These are phyloP conservation scores for Drosophila dunni DNA, from an alignment of 1,140 invertebrate genomes.

Conservation along the genomic window DNA sequence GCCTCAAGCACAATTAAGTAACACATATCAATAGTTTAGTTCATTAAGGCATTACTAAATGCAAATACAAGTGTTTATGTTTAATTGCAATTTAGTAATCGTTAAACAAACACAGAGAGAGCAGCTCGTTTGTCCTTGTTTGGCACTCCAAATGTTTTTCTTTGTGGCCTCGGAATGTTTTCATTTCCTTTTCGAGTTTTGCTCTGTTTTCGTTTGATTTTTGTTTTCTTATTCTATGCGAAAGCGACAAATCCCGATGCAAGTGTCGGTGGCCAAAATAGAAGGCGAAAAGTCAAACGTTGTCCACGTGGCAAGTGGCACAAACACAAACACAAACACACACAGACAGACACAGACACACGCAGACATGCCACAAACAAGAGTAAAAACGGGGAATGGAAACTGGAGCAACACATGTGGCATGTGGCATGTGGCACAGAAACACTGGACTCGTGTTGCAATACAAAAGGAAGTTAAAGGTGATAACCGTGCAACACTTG, in stretches of 20 bases:
- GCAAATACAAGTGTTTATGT: too few species aligned
- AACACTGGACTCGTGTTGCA: slow-evolving; percentile 27
- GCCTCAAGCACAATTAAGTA: too few species aligned
- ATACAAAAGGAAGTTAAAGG: slow-evolving; percentile 45
- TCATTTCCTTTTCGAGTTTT: too few species aligned
- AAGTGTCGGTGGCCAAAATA: background rate
- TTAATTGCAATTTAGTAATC: too few species aligned
- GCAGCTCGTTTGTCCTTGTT: too few species aligned
- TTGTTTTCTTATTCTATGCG: background rate
- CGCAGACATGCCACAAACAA: background rate
- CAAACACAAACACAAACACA: background rate
- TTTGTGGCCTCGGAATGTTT: too few species aligned
- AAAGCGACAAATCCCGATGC: background rate
- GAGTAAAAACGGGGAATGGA: slow-evolving; percentile 3
- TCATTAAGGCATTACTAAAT: too few species aligned
- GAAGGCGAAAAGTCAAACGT: slow-evolving; percentile 23
- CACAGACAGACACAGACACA: background rate
- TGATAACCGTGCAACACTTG: background rate
- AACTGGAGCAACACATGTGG: slow-evolving; percentile 46
- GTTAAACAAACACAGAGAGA: too few species aligned
- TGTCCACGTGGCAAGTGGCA: slow-evolving; percentile 4
- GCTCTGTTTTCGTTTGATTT: too few species aligned
- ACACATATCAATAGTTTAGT: too few species aligned
- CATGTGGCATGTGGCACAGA: slow-evolving; percentile 38
- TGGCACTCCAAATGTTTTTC: too few species aligned